Base-by-base conservation (phyloP, 1,140 invertebrate genomes). In the Steinernema khuongi region DNA sequence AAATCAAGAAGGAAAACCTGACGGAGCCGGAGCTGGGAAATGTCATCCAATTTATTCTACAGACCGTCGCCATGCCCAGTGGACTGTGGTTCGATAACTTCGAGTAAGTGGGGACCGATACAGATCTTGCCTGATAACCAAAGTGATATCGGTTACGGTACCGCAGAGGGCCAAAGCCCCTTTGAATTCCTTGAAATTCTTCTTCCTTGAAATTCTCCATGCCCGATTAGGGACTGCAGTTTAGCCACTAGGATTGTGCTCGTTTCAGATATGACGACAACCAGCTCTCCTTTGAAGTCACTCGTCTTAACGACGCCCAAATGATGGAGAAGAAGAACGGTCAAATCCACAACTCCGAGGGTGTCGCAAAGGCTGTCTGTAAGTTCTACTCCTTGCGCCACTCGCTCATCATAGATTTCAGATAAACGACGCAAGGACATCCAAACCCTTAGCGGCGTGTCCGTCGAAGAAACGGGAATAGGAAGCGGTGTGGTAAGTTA, bases 351-450 rank as follows among this genome's bases (percentile, higher is more conserved):
- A 60, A 60, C 50, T 60, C 82, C 31, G 80, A 79, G 33, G 79
- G 81, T 43, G 80, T 85, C 14, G 83, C 83, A 7, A 75, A 83
- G 33, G 83, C 83, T 31, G 83, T 83, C 68, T 83, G 81, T 82
- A 73, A 75, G 81, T 77, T 33, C 30, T 67, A 11, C 50, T 67
- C 28, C 26, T 36, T 17, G 7, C 7, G n/a, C 36, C 14, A 60
- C 11, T 26, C 31, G n/a, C 68, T 32, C 28, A 22, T 18, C 17
- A 31, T 71, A 22, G 22, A 68, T 71, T 79, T 60, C 60, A 80
- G 80, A 84, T 77, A 84, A 84, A 72, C 82, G 83, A 26, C 66
- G 83, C 68, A 84, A 85, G 70, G 83, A 84, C 71, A 84, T 84
- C 60, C 75, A 82, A 70, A 77, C 81, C 33, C 50, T 85, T 41